Base-by-base conservation (phyloP, 2,797 vertebrate genomes). In the Morus bassanus region DNA sequence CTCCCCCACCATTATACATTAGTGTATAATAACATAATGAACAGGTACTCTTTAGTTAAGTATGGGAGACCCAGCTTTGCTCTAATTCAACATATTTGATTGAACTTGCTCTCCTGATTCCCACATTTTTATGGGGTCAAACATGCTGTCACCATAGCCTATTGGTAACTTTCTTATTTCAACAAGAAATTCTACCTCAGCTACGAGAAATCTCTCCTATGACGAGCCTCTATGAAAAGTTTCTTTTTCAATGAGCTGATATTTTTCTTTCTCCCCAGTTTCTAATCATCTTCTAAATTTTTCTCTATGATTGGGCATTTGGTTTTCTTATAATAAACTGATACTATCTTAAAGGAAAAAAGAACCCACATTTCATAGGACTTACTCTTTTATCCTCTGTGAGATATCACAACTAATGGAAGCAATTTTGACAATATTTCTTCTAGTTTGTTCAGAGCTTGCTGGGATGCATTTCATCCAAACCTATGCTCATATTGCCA, bases 1-100 rank as follows among this genome's bases (percentile, higher is more conserved):
- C 11, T 9, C 4, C 7, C 3, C 9, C 2, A 14, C 8, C 1
- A 1, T 43, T 75, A 39, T 13, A 53, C 8, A 45, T 64, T 41
- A 45, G 16, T 15, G 2, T 25, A 37, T n/a, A 59, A 30, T 33
- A 72, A 45, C 3, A 18, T 37, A 64, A 57, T 37, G 78, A 75
- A 53, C 25, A 72, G 5, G 8, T 50, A 60, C 4, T 15, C 3
- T 30, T 72, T n/a, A 61, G 14, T n/a, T 46, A 53, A 64, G 57
- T 43, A 59, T 3, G 35, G 31, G 18, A 77, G 9, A 76, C 19
- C 1, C 31, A 84, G 14, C 11, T 70, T 74, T 88, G 10, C 33
- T 59, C 5, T 27, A 88, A 24, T 27, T 64, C 28, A 50, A 2
- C 9, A 19, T 15, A 70, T 35, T 70, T 17, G 0, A 13, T 0